phyloP scores from a whole-genome alignment of 2,888 invertebrate genomes.

The Metallyticus violacea region DNA sequence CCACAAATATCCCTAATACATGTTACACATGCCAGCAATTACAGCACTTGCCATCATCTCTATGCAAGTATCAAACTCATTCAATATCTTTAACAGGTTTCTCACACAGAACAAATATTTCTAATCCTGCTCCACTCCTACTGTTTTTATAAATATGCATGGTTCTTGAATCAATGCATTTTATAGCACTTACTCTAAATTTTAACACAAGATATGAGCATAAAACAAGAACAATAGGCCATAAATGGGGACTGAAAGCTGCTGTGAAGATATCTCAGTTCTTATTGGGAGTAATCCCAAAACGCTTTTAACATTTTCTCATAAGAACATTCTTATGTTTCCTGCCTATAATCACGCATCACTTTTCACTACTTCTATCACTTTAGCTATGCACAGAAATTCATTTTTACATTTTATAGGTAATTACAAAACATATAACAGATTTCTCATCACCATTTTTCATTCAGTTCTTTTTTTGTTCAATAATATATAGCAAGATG shows the following conservation, averaged over 20 bases:
- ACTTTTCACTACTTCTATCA: neutral
- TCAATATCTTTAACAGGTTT: neutral
- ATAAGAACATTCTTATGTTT: neutral
- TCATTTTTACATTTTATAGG: neutral
- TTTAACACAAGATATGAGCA: neutral
- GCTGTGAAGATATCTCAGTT: neutral
- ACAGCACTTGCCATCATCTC: neutral
- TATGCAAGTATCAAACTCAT: neutral
- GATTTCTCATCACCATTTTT: neutral
- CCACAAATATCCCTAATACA: neutral
- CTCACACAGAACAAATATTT: too few relatives aligned
- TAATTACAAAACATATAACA: neutral
- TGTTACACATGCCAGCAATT: neutral
- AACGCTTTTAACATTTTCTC: neutral
- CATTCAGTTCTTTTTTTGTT: neutral
- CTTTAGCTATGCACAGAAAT: neutral
- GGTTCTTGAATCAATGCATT: neutral
- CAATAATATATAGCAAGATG: neutral
- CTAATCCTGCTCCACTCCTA: neutral
- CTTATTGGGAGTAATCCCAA: neutral
- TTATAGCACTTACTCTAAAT: neutral
- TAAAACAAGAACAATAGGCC: neutral
- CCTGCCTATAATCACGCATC: neutral
- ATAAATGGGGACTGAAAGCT: neutral
- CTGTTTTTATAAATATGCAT: neutral